Base-by-base conservation (phyloP, 1,140 invertebrate species). In the Drosophila teissieri region DNA sequence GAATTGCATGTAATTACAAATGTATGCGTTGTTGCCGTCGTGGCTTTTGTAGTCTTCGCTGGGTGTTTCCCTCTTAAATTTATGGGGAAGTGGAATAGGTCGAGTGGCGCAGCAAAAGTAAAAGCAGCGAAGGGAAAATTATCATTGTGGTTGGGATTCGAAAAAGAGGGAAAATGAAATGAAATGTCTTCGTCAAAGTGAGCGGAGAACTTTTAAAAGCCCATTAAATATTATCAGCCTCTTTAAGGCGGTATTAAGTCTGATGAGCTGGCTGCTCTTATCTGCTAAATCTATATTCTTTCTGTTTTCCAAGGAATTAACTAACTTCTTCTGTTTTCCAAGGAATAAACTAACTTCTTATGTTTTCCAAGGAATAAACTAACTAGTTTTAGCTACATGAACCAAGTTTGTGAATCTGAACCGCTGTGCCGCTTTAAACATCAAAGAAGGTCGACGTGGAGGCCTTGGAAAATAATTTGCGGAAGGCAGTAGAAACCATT, bases 1-100 rank as follows among this genome's bases (percentile, higher is more conserved):
- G 45, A 86, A 85, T 70, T 69, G 60, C 64, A 60, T 67, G 82
- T 86, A 78, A 88, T 85, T 86, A 78, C 64, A 70, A 57, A 55
- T 80, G 49, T 77, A 57, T 36, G 37, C n/a, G 48, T 57, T 39
- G 46, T 65, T 44, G 61, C 56, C 53, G 51, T 63, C 36, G 37
- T 49, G 45, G 22, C 39, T 19, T 62, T n/a, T 19, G 19, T n/a
- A 40, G 11, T 55, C 19, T n/a, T 34, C n/a, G 44, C 36, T 72
- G 67, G 40, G 40, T 52, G 52, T 61, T 60, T 64, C 45, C 15
- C 7, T 53, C 27, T 62, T 27, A 3, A 51, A 68, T 72, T 54
- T 31, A 67, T 49, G 56, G 17, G 8, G 34, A 62, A 72, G 27
- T 39, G 12, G 37, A 70, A 54, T 60, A 54, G 51, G 65, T 72